Evolutionary conservation across 2,888 invertebrate species (phyloP), one percentile per base, ranked within the genome.

Genomic region (Alentia gelatinosa): DNA sequence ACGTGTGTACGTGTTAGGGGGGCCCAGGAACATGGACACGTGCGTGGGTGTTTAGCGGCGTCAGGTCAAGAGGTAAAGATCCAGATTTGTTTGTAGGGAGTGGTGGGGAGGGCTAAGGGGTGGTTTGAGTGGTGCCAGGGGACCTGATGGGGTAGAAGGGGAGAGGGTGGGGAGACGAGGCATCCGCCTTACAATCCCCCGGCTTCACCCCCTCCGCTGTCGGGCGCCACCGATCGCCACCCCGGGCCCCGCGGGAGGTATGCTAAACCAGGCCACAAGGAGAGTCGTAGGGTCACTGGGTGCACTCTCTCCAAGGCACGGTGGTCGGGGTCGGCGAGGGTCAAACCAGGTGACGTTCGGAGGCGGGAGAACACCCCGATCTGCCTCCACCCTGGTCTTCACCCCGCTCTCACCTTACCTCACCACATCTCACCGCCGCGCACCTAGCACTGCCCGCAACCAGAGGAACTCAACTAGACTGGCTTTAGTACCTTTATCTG

Each of bases 31-130:
- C n/a, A n/a, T n/a, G 56, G 56, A 19, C 56, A n/a, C 56, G 12
- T 56, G 56, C 56, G 56, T 56, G 56, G 56, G 56, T 56, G 56
- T 56, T 56, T 56, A 56, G 56, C 19, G n/a, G 56, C 56, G 56
- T 56, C 56, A 56, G 56, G 56, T 56, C 56, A 56, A 56, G 56
- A 56, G 56, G 56, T 56, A 56, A 56, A 56, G 56, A 56, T 56
- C 56, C 56, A 56, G 56, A 56, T 56, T 56, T 56, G 56, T 56
- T 56, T 56, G 56, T 56, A 56, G 56, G n/a, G 56, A n/a, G 47
- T 7, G 7, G 47, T 15, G 15, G 9, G 15, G 9, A 56, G 56
- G 56, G 56, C 19, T 56, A 56, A n/a, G 56, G 56, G 19, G 56
- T 56, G 19, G 23, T 12, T 42, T 15, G 7, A 42, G 9, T 15